Evolutionary conservation across 2,797 vertebrate species (phyloP).

Genomic region (Siniperca scherzeri): DNA sequence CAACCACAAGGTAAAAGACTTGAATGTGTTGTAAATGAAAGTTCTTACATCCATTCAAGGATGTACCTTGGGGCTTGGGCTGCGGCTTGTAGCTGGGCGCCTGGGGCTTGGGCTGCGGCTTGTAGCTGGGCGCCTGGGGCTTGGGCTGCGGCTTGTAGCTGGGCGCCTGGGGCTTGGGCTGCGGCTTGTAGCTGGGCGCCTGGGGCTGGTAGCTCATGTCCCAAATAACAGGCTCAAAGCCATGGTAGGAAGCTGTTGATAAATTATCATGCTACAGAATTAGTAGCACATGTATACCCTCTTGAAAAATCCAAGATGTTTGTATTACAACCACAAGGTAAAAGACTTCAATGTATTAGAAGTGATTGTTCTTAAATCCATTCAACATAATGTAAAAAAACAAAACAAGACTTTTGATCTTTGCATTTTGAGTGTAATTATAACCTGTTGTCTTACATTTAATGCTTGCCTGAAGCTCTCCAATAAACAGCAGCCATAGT

Average conservation of each 20-base stretch:
- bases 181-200: no score
- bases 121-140: no score
- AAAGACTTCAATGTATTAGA: not conserved
- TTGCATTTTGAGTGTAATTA: not conserved
- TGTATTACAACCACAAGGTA: not conserved
- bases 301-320: not conserved
- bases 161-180: no score
- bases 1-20: no score
- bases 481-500: slow-evolving; percentile 24
- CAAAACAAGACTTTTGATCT: no score
- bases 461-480: slow-evolving; percentile 19
- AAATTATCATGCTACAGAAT: not conserved
- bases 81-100: no score
- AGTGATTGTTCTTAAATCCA: not conserved
- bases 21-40: no score
- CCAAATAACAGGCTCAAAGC: not conserved
- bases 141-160: no score
- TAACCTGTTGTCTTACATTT: slow-evolving; percentile 20
- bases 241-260: slow-evolving; percentile 12
- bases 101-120: no score
- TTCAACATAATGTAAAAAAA: not conserved
- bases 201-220: not conserved
- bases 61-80: no score
- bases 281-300: not conserved
- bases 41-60: no score